These are phyloP conservation scores for Tryphoninae sp. DNA, from an alignment of 2,888 invertebrate species.

Conservation along the genomic window DNA sequence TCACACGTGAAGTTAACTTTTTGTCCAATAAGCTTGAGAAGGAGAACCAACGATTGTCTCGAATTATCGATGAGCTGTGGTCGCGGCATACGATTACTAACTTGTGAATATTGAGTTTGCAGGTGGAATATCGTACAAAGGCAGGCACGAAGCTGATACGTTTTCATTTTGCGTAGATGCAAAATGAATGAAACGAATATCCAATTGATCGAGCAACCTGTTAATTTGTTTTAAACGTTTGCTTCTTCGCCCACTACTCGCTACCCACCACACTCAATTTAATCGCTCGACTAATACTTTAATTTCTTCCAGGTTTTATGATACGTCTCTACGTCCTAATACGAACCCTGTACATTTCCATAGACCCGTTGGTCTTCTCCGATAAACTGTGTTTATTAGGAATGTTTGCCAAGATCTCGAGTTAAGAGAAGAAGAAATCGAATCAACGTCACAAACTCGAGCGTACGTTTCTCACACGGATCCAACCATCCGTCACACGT, in stretches of 20 bases:
- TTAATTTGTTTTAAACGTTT: constrained; percentile 1
- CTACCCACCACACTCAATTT: constrained; percentile 68
- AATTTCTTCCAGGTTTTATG: constrained; percentile 72
- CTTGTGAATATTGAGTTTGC: constrained; percentile 77
- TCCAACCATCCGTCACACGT: background rate
- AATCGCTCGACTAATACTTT: constrained; percentile 62
- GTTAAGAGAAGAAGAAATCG: constrained; percentile 61
- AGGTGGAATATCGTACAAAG: constrained; percentile 73
- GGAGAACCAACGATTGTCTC: constrained; percentile 28
- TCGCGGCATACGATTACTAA: constrained; percentile 64
- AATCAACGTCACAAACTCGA: background rate
- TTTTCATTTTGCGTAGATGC: constrained; percentile 32
- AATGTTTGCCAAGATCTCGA: constrained; percentile 67
- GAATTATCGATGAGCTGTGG: constrained; percentile 32
- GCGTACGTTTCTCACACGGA: background rate
- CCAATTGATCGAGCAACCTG: background rate
- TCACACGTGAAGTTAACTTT: too few species aligned
- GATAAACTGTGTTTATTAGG: constrained; percentile 62
- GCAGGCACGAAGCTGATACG: constrained; percentile 45
- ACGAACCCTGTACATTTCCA: constrained; percentile 61
- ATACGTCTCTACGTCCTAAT: constrained; percentile 32
- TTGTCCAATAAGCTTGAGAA: background rate
- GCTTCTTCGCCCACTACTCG: constrained; percentile 54
- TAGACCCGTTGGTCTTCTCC: constrained; percentile 18
- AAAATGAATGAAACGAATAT: constrained; percentile 26